phyloP scores from a whole-genome alignment of 2,888 invertebrate species.

The Ormyrus nitidulus region DNA sequence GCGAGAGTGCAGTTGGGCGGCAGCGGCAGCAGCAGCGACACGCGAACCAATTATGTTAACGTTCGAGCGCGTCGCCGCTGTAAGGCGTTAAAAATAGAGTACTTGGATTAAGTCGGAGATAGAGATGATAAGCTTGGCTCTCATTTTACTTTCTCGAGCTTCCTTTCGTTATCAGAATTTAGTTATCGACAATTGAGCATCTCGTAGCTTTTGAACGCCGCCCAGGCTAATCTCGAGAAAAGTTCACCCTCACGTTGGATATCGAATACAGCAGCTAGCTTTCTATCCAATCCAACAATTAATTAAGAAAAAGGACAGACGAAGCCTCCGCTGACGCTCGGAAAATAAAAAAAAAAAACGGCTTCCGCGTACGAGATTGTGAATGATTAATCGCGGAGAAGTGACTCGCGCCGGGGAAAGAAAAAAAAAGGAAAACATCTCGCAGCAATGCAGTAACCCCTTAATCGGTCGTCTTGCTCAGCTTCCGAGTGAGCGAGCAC shows the following conservation, averaged over 20 bases:
- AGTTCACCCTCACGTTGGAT: not conserved
- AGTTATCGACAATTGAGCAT: constrained; percentile 23
- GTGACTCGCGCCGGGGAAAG: not conserved
- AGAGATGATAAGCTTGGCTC: too few species aligned
- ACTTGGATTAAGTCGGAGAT: too few species aligned
- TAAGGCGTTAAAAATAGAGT: not conserved
- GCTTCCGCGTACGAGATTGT: too few species aligned
- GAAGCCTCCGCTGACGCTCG: too few species aligned
- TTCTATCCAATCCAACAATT: too few species aligned
- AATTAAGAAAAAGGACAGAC: too few species aligned
- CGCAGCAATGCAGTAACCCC: constrained; percentile 11
- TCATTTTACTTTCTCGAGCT: too few species aligned
- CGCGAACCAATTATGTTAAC: constrained; percentile 69
- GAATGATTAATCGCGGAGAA: too few species aligned
- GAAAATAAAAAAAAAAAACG: too few species aligned
- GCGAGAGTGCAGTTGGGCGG: not conserved
- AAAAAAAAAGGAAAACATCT: not conserved
- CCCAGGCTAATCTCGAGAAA: constrained; percentile 37
- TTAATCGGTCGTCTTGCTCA: constrained; percentile 13
- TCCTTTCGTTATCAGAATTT: not conserved
- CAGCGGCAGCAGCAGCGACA: constrained; percentile 59
- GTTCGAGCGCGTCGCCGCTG: constrained; percentile 57
- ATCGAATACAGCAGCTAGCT: too few species aligned
- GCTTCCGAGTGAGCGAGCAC: constrained; percentile 12
- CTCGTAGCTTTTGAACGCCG: constrained; percentile 12